Percentiles rank a stretch among this genome's conserved stretches.
phyloP scores from a whole-genome alignment of 2,113 vertebrate genomes.

The Pseudopipra pipra region DNA sequence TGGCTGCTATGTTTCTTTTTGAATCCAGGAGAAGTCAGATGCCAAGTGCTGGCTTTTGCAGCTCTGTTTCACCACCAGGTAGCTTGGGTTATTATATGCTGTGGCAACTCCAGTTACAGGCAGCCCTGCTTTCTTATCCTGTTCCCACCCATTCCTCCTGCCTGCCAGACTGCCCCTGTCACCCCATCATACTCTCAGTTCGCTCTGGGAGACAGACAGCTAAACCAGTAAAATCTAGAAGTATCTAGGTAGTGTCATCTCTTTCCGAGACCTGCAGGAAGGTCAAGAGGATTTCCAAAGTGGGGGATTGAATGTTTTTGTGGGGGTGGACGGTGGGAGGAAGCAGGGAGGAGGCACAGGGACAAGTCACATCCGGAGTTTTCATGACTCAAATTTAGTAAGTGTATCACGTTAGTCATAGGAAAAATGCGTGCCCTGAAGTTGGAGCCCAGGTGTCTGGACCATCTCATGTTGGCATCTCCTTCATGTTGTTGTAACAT shows the following conservation, averaged over 20 bases:
- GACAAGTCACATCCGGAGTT: background rate
- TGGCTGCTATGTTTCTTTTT: background rate
- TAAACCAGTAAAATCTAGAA: background rate
- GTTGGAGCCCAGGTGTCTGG: background rate
- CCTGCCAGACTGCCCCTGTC: background rate
- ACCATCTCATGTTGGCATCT: background rate
- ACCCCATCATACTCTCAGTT: background rate
- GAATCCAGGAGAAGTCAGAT: background rate
- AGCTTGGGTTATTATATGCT: background rate
- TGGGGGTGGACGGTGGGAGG: background rate
- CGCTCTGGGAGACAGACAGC: background rate
- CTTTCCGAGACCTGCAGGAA: background rate
- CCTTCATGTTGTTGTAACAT: background rate
- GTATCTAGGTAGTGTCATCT: background rate
- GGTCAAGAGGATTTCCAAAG: background rate
- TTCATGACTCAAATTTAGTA: background rate
- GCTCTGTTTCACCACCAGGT: background rate
- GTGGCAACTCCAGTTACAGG: background rate
- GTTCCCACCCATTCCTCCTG: background rate
- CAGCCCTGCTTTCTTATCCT: background rate
- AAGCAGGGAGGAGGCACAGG: background rate
- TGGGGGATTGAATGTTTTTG: background rate
- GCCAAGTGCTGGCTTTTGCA: constrained; percentile 20
- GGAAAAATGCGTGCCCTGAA: background rate
- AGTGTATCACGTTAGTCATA: background rate